phyloP scores from a whole-genome alignment of 2,797 vertebrate genomes.

The Poeciliopsis gracilis region DNA sequence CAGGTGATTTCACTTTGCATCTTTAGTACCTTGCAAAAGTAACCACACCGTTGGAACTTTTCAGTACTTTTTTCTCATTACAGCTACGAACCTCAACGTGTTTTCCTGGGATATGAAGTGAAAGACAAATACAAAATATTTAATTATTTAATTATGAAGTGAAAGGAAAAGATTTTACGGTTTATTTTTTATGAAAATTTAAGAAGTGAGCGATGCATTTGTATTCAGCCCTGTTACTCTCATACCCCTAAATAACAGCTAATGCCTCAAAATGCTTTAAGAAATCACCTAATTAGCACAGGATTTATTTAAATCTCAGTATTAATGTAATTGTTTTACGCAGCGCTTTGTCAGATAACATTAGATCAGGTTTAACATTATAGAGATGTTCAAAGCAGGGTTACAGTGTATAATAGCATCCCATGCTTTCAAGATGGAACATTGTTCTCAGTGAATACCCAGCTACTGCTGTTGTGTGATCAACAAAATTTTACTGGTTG shows the following conservation, averaged over 20 bases:
- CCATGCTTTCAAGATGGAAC: background rate
- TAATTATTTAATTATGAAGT: background rate
- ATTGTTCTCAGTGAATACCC: background rate
- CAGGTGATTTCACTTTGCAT: slow-evolving; percentile 76
- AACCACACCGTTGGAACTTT: background rate
- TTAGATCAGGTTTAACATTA: background rate
- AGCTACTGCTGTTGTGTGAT: no score
- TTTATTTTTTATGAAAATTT: background rate
- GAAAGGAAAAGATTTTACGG: background rate
- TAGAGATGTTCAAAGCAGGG: background rate
- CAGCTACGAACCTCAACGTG: background rate
- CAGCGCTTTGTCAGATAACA: background rate
- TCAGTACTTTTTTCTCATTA: background rate
- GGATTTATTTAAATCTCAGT: background rate
- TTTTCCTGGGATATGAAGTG: background rate
- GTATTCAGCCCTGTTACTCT: background rate
- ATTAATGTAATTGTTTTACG: background rate
- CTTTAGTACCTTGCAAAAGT: background rate
- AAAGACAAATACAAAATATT: background rate
- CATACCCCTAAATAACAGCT: background rate
- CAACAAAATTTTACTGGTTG: no score
- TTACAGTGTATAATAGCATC: background rate
- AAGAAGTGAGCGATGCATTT: background rate
- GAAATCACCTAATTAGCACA: background rate
- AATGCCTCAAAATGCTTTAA: background rate